Evolutionary conservation across 1,140 invertebrate species (phyloP).

Genomic region (Drosophila tsacasi): DNA sequence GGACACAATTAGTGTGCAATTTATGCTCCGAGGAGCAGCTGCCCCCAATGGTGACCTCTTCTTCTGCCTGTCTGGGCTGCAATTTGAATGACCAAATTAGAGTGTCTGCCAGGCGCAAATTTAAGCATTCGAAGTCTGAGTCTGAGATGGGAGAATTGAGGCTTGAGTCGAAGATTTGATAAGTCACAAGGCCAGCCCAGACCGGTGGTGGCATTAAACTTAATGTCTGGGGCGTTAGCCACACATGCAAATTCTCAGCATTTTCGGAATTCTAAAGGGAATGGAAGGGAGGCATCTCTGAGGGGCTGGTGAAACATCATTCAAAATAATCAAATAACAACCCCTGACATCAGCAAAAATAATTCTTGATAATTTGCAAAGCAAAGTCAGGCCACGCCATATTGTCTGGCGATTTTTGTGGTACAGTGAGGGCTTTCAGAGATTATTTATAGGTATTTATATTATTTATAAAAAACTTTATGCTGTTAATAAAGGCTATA

Average conservation of each 20-base stretch:
- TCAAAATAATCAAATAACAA: conserved; percentile 15
- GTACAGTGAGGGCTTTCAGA: background rate
- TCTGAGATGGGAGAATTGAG: conserved; percentile 9
- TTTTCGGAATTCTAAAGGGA: conserved; percentile 7
- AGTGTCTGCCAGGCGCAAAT: conserved; percentile 47
- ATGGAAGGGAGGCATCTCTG: conserved; percentile 17
- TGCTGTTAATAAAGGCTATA: background rate
- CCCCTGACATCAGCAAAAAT: conserved; percentile 37
- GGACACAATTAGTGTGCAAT: conserved; percentile 81
- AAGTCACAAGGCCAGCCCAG: conserved; percentile 32
- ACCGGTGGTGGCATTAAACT: conserved; percentile 55
- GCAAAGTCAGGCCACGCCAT: conserved; percentile 36
- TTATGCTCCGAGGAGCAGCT: conserved; percentile 66
- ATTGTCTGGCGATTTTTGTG: conserved; percentile 39
- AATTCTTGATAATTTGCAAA: conserved; percentile 64
- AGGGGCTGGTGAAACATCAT: conserved; percentile 9
- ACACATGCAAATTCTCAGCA: conserved; percentile 70
- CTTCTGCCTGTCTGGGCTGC: conserved; percentile 52
- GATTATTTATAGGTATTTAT: background rate
- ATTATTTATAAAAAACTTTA: background rate
- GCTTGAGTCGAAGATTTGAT: conserved; percentile 54
- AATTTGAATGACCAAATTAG: conserved; percentile 77
- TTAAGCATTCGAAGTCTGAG: conserved; percentile 58
- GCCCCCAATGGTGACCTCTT: conserved; percentile 59
- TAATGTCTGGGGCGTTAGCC: conserved; percentile 62